These are phyloP conservation scores for Ctena decussata DNA, from an alignment of 2,888 invertebrate genomes.

Conservation along the genomic window DNA sequence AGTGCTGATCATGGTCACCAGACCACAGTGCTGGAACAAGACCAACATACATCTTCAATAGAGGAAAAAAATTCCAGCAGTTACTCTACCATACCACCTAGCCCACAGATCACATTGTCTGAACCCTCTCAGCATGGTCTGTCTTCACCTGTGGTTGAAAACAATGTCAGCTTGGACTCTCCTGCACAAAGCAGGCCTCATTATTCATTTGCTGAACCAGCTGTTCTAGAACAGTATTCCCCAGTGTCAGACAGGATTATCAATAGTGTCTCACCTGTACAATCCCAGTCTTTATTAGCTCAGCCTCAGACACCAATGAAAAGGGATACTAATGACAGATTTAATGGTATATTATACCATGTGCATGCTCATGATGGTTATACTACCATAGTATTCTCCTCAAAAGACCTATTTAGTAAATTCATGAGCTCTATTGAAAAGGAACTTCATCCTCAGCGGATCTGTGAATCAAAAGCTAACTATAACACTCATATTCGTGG, in stretches of 20 bases:
- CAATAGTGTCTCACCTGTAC: neutral
- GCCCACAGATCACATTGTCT: neutral
- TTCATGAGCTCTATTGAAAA: neutral
- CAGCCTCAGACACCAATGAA: neutral
- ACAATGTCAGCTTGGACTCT: neutral
- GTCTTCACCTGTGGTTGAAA: neutral
- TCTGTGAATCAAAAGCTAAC: neutral
- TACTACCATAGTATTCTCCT: conserved; percentile 1
- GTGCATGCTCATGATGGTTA: neutral
- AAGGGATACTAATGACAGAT: conserved; percentile 7
- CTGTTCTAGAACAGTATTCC: neutral
- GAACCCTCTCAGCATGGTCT: neutral
- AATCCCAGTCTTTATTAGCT: neutral
- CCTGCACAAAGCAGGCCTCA: neutral
- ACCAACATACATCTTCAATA: neutral
- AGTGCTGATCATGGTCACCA: neutral
- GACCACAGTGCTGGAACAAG: neutral
- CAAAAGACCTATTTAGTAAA: conserved; percentile 4
- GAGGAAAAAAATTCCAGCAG: no score
- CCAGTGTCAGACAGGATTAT: neutral
- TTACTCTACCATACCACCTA: neutral
- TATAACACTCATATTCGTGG: conserved; percentile 6
- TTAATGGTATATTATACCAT: conserved; percentile 13
- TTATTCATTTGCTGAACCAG: neutral
- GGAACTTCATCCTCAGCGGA: neutral